phyloP scores from a whole-genome alignment of 2,797 vertebrate genomes.

The Nasua narica region DNA sequence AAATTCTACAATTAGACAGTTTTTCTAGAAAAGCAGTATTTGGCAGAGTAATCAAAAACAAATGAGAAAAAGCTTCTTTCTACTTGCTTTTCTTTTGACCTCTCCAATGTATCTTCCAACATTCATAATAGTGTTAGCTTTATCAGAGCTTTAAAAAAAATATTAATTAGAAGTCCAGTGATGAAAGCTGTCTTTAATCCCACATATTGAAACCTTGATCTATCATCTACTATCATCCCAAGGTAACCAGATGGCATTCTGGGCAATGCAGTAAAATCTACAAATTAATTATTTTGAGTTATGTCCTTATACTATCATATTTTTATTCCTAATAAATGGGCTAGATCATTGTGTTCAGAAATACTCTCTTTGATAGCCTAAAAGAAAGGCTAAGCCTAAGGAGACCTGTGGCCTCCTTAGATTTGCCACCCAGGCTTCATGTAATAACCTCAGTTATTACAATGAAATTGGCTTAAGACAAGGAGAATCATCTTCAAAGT shows the following conservation, averaged over 20 bases:
- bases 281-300: not conserved
- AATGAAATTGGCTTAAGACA: not conserved
- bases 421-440: fast-evolving
- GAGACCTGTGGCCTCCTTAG: fast-evolving
- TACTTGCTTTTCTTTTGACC: not conserved
- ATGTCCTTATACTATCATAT: not conserved
- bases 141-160: not conserved
- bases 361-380: not conserved
- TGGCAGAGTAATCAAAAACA: not conserved
- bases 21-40: not conserved
- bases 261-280: not conserved
- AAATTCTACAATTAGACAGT: not conserved
- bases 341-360: not conserved
- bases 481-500: not conserved
- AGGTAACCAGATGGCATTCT: not conserved
- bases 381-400: not conserved
- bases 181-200: not conserved
- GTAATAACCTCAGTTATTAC: not conserved
- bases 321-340: not conserved
- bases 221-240: not conserved
- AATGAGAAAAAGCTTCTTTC: not conserved
- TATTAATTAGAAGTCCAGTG: not conserved
- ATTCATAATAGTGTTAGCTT: not conserved
- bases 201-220: not conserved
- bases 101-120: not conserved